These are phyloP conservation scores for Eristalis arbustorum DNA, from an alignment of 2,888 invertebrate species.

Conservation along the genomic window DNA sequence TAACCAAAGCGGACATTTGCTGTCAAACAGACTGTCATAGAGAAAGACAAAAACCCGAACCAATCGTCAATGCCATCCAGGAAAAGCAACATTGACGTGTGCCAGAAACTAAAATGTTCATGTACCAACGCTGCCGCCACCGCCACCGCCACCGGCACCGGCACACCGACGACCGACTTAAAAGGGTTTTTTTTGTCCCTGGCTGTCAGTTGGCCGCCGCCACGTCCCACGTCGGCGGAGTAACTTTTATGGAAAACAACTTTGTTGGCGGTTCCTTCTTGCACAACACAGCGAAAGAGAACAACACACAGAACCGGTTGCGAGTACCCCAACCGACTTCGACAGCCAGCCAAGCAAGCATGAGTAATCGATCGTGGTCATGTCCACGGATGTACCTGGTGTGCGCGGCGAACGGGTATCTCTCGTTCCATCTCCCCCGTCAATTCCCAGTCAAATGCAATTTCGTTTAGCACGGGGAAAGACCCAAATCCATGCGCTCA, in stretches of 20 bases:
- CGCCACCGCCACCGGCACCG: no score
- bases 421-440: background rate
- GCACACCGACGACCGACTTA: background rate
- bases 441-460: background rate
- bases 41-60: background rate
- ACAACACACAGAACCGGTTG: slow-evolving; percentile 13
- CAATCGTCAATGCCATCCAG: background rate
- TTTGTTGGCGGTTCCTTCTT: slow-evolving; percentile 33
- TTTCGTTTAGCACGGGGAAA: background rate
- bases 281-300: background rate
- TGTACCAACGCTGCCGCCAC: background rate
- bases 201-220: background rate
- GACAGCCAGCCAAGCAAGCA: background rate
- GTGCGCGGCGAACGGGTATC: background rate
- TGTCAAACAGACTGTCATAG: slow-evolving; percentile 11
- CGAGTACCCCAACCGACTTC: background rate
- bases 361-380: slow-evolving; percentile 19
- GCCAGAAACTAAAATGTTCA: background rate
- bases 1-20: background rate
- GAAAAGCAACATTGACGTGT: background rate
- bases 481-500: background rate
- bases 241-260: slow-evolving; percentile 24
- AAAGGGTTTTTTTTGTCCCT: slow-evolving; percentile 10
- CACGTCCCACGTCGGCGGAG: slow-evolving; percentile 17
- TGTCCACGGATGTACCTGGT: background rate